phyloP scores from a whole-genome alignment of 2,113 vertebrate species.

The Lasiurus borealis region DNA sequence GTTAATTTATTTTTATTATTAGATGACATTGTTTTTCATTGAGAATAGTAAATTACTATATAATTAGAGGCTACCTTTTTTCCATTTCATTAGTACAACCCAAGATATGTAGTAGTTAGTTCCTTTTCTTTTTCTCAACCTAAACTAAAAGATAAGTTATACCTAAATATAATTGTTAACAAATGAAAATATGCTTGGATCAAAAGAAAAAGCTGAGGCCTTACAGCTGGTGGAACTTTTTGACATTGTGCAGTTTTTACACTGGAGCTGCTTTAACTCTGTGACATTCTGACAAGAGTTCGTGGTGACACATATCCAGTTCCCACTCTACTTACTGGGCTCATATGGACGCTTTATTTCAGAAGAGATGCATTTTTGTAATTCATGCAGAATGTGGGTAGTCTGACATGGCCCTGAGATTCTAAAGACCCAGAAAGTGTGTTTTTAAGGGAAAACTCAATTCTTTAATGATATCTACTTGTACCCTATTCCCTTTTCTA shows the following conservation, averaged over 20 bases:
- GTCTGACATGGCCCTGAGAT: background rate
- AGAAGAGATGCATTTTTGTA: background rate
- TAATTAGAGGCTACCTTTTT: background rate
- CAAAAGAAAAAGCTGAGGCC: background rate
- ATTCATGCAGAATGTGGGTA: background rate
- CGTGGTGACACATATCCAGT: no score
- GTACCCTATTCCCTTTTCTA: background rate
- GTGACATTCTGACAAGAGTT: background rate
- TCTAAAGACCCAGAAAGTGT: background rate
- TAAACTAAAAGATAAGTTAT: background rate
- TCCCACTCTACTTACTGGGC: accelerated
- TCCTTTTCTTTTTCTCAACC: background rate
- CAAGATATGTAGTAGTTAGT: background rate
- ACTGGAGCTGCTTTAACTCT: accelerated
- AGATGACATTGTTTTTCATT: background rate
- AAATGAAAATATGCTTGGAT: background rate
- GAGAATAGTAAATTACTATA: background rate
- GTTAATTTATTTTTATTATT: background rate
- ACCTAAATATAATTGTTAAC: background rate
- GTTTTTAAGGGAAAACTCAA: background rate
- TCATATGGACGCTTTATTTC: background rate
- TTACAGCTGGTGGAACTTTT: accelerated
- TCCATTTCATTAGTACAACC: background rate
- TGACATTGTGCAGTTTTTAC: background rate
- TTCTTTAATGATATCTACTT: background rate